phyloP scores from a whole-genome alignment of 2,888 invertebrate genomes.

The Drosophila antonietae region DNA sequence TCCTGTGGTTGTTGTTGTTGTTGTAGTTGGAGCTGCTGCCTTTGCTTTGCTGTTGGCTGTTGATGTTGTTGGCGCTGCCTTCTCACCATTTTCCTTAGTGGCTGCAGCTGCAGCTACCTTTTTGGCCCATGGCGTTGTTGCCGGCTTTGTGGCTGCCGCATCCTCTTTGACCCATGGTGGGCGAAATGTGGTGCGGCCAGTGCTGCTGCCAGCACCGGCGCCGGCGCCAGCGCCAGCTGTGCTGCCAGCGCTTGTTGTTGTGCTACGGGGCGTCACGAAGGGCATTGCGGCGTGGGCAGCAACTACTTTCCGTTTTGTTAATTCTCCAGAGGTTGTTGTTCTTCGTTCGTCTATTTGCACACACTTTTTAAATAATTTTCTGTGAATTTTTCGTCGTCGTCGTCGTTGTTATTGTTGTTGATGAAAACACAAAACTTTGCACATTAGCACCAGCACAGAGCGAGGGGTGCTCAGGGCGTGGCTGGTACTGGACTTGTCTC shows the following conservation, averaged over 20 bases:
- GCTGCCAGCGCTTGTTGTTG: constrained; percentile 57
- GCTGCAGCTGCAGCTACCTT: constrained; percentile 48
- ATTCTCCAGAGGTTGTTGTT: constrained; percentile 66
- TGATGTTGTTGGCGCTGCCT: constrained; percentile 23
- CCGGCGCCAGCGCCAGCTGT: constrained; percentile 64
- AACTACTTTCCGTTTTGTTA: constrained; percentile 57
- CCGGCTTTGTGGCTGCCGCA: constrained; percentile 65
- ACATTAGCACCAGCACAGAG: constrained; percentile 69
- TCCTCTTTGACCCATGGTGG: constrained; percentile 89
- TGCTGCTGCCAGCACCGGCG: constrained; percentile 53
- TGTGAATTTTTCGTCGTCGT: constrained; percentile 43
- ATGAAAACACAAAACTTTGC: constrained; percentile 78
- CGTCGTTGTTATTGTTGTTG: constrained; percentile 42
- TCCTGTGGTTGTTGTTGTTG: constrained; percentile 77
- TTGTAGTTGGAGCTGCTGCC: constrained; percentile 41
- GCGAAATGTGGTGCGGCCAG: constrained; percentile 87
- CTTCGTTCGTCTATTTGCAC: constrained; percentile 68
- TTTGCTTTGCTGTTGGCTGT: constrained; percentile 41
- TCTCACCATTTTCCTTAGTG: constrained; percentile 55
- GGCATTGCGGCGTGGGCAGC: constrained; percentile 73
- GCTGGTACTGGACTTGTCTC: constrained; percentile 43
- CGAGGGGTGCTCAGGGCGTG: constrained; percentile 6
- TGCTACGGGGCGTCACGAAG: constrained; percentile 81
- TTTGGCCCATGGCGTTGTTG: constrained; percentile 64
- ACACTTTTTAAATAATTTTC: constrained; percentile 78